phyloP scores from a whole-genome alignment of 2,113 vertebrate genomes.

The Galemys pyrenaicus region DNA sequence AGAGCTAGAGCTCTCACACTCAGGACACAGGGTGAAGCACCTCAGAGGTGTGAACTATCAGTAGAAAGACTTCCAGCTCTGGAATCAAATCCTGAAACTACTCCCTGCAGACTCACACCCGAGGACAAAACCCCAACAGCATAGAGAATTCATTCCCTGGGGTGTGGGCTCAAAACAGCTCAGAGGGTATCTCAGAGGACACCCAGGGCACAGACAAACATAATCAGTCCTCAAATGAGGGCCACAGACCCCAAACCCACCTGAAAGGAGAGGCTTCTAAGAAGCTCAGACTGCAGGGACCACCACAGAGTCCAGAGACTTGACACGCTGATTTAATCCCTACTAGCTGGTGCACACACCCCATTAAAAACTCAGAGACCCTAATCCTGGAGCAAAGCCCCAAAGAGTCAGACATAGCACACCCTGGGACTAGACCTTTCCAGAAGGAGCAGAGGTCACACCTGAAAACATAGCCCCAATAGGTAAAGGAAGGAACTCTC shows the following conservation, averaged over 20 bases:
- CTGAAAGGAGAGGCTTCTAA: not conserved
- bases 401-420: not conserved
- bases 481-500: slow-evolving; percentile 27
- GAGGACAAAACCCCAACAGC: not conserved
- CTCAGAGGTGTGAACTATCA: not conserved
- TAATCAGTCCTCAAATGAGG: not conserved
- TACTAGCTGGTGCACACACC: not conserved
- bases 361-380: not conserved
- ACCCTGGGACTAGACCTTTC: not conserved
- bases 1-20: not conserved
- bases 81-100: slow-evolving; percentile 7
- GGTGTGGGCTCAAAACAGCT: not conserved
- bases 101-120: not conserved
- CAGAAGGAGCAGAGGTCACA: not conserved
- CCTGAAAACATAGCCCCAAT: slow-evolving; percentile 22
- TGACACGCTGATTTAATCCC: not conserved
- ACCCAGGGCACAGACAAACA: not conserved
- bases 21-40: not conserved
- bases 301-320: not conserved
- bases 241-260: not conserved
- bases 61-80: not conserved
- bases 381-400: not conserved
- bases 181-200: not conserved
- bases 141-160: not conserved
- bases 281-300: not conserved